A percentile compares a stretch with the other conserved stretches of the same genome.
These are phyloP conservation scores for Chiridota heheva DNA, from an alignment of 35 echinoderm and acorn worm species.

Conservation along the genomic window DNA sequence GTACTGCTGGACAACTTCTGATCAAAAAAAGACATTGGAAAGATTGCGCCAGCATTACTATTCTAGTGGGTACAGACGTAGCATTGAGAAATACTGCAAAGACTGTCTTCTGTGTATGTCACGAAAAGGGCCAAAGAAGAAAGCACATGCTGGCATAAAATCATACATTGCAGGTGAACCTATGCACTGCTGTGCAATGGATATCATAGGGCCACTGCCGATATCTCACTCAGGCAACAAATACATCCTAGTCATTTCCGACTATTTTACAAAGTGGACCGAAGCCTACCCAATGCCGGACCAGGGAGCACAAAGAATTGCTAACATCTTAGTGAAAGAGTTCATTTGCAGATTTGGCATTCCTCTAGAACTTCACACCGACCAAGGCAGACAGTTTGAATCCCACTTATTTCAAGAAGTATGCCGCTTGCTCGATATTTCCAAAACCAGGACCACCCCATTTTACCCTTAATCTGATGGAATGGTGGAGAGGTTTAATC, in stretches of 20 bases:
- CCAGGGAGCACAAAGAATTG: slow-evolving; percentile 56
- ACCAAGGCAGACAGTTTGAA: slow-evolving; percentile 67
- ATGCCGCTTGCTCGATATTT: not conserved
- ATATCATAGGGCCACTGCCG: slow-evolving; percentile 53
- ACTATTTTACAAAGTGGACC: slow-evolving; percentile 54
- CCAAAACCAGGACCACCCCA: slow-evolving; percentile 1
- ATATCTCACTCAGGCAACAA: slow-evolving; percentile 31
- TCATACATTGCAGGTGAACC: slow-evolving; percentile 2
- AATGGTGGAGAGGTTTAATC: not conserved
- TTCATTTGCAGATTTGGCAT: slow-evolving; percentile 59
- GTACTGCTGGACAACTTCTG: slow-evolving; percentile 6
- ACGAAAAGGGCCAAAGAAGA: not conserved
- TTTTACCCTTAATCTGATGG: slow-evolving; percentile 2
- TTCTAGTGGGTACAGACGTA: slow-evolving; percentile 38
- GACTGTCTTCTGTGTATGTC: slow-evolving; percentile 25
- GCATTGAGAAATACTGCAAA: slow-evolving; percentile 1
- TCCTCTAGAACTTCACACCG: slow-evolving; percentile 52
- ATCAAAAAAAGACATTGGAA: slow-evolving; percentile 17
- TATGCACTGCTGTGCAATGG: slow-evolving; percentile 37
- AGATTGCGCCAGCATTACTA: slow-evolving; percentile 4
- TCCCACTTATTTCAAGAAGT: slow-evolving; percentile 44
- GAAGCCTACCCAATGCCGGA: slow-evolving; percentile 58
- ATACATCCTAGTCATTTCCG: slow-evolving; percentile 19
- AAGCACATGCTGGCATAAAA: not conserved
- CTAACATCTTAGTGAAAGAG: slow-evolving; percentile 47